Evolutionary conservation across 1,140 invertebrate genomes (phyloP).

Genomic region (Drosophila burlai): DNA sequence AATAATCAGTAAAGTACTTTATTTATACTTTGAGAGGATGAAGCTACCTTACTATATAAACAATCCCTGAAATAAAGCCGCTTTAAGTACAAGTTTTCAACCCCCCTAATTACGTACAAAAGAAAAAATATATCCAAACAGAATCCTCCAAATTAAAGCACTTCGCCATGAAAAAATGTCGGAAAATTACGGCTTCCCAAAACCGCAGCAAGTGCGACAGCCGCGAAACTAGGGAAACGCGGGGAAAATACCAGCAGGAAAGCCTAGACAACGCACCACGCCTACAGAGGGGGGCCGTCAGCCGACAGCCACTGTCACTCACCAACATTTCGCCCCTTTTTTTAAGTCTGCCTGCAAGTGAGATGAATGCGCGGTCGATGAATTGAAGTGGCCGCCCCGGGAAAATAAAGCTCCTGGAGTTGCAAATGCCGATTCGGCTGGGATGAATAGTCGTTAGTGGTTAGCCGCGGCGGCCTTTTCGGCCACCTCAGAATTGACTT

Average conservation of each 20-base stretch:
- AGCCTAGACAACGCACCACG: slow-evolving; percentile 41
- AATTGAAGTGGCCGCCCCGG: slow-evolving; percentile 49
- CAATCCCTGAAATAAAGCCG: neutral
- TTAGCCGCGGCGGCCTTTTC: slow-evolving; percentile 35
- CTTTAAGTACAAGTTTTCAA: neutral
- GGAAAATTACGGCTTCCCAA: neutral
- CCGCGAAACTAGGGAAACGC: neutral
- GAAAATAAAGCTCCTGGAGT: slow-evolving; percentile 49
- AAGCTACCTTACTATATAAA: neutral
- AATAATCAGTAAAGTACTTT: neutral
- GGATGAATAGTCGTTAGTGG: slow-evolving; percentile 34
- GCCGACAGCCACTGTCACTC: slow-evolving; percentile 57
- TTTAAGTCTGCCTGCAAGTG: slow-evolving; percentile 42
- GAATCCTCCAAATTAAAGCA: slow-evolving; percentile 29
- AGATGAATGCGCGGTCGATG: slow-evolving; percentile 42
- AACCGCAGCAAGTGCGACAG: slow-evolving; percentile 46
- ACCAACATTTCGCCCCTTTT: slow-evolving; percentile 9
- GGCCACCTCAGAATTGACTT: slow-evolving; percentile 64
- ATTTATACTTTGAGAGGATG: too few relatives aligned
- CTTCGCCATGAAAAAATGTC: slow-evolving; percentile 4
- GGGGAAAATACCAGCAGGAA: slow-evolving; percentile 6
- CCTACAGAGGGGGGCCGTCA: slow-evolving; percentile 38
- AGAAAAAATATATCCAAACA: neutral
- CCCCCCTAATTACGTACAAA: neutral
- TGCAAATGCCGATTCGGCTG: slow-evolving; percentile 44